phyloP scores from a whole-genome alignment of 2,888 invertebrate genomes.

The Drosophila hamatofila region DNA sequence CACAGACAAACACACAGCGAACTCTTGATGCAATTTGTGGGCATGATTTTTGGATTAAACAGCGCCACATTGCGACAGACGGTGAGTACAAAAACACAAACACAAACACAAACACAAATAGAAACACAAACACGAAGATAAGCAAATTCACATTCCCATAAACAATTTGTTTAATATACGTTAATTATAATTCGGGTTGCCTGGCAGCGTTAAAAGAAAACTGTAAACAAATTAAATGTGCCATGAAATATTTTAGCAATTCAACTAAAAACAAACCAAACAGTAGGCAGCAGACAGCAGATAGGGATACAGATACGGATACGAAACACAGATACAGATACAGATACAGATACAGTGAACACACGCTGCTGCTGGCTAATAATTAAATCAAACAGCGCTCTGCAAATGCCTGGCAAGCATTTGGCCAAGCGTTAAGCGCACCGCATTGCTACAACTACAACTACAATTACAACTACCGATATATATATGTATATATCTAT shows the following conservation, averaged over 20 bases:
- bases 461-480: background rate
- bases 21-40: slow-evolving; percentile 66
- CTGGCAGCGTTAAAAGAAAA: slow-evolving; percentile 20
- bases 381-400: slow-evolving; percentile 66
- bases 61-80: slow-evolving; percentile 73
- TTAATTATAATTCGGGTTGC: slow-evolving; percentile 31
- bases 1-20: slow-evolving; percentile 48
- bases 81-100: slow-evolving; percentile 54
- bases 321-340: background rate
- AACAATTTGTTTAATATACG: slow-evolving; percentile 28
- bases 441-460: background rate
- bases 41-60: slow-evolving; percentile 73
- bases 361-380: slow-evolving; percentile 60
- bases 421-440: slow-evolving; percentile 33
- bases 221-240: slow-evolving; percentile 48
- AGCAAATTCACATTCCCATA: background rate
- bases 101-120: slow-evolving; percentile 1
- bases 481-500: background rate
- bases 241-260: slow-evolving; percentile 65
- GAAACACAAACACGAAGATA: background rate
- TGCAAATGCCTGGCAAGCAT: slow-evolving; percentile 54
- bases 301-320: too few relatives aligned
- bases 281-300: background rate
- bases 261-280: slow-evolving; percentile 48
- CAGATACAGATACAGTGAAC: background rate